Evolutionary conservation across 2,797 vertebrate species (phyloP), one percentile per base, ranked within the genome.

Genomic region (Phrynocephalus guinanensis): DNA sequence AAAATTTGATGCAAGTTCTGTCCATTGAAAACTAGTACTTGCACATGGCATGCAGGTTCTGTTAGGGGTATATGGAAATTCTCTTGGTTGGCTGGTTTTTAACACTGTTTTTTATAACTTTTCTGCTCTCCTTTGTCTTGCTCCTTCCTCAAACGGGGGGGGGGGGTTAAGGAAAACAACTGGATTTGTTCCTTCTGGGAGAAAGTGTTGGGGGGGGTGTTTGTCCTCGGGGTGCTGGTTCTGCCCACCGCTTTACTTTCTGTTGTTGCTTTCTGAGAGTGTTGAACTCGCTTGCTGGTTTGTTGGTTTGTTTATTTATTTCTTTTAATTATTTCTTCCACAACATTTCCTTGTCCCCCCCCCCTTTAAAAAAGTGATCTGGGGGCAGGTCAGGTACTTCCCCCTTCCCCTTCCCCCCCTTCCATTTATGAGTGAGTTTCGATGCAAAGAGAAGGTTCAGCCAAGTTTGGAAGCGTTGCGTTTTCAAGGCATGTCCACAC

Each of bases 291-390:
- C 91, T 79, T 26, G 93, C 93, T 20, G 83, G 6, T 63, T 63
- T 63, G 4, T 63, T 20, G 15, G 4, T 18, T 63, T 63, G n/a
- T 38, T 93, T 94, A 91, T 92, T 92, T 93, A 93, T 91, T 91
- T 67, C 5, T 44, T 66, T 7, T 90, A 93, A 95, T 93, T 93
- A 92, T 95, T 94, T 94, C 92, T 95, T 88, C 93, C 92, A 86
- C 95, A 92, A 95, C 92, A 89, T 71, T 92, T 92, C 94, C 94
- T 92, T 95, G 92, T 95, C 91, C 38, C 38, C 38, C 38, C 38
- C 38, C 38, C 33, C 33, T 33, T 93, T 92, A 92, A 70, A 68
- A 93, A 91, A 92, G 66, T 92, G 93, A 15, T 93, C 88, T 44
- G 82, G 92, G 93, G 90, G 93, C 91, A 93, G 92, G 92, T 91